Conservation (phyloP, 2,888 invertebrate species). For the Thecophora atra region DNA sequence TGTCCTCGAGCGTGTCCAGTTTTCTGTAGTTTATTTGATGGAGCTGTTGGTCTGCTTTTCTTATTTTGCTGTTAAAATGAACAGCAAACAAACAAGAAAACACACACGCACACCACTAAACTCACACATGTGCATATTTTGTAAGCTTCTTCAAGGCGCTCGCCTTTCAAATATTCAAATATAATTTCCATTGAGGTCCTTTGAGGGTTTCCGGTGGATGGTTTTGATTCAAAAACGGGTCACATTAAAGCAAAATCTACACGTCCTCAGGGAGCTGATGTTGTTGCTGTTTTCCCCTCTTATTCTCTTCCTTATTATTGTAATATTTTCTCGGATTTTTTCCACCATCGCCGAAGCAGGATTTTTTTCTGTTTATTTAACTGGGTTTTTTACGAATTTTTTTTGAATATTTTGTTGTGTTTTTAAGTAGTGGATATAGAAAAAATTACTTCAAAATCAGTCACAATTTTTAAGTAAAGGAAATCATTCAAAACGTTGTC, state of each 20-base stretch:
- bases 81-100: not conserved
- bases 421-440: no score
- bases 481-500: no score
- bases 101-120: conserved; percentile 29
- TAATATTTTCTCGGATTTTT: conserved; percentile 2
- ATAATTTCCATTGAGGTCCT: conserved; percentile 52
- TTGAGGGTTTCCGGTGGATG: conserved; percentile 58
- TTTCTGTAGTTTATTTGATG: conserved; percentile 9
- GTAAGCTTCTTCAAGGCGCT: conserved; percentile 43
- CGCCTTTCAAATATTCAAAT: conserved; percentile 43
- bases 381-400: not conserved
- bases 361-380: not conserved
- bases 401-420: no score
- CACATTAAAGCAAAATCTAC: conserved; percentile 44
- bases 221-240: conserved; percentile 61
- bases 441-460: no score
- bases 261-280: not conserved
- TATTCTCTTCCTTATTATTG: conserved; percentile 14
- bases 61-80: conserved; percentile 14
- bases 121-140: conserved; percentile 25
- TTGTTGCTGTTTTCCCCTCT: conserved; percentile 19
- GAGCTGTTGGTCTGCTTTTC: not conserved
- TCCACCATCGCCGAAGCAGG: not conserved
- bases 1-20: conserved; percentile 20
- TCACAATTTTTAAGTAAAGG: no score